Evolutionary conservation across 2,797 vertebrate genomes (phyloP).

Genomic region (Semotilus atromaculatus): DNA sequence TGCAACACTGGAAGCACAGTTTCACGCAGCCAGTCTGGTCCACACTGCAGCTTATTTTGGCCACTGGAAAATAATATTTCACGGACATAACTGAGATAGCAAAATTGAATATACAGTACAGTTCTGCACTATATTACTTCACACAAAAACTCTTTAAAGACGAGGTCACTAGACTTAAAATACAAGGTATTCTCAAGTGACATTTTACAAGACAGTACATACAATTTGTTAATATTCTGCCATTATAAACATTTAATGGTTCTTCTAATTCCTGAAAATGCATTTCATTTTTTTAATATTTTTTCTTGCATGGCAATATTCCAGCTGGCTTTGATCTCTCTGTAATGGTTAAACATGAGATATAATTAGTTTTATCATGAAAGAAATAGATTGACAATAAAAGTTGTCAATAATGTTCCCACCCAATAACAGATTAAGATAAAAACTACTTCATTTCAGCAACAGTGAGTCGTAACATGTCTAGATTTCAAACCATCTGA

Average conservation of each 20-base stretch:
- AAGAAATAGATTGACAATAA: too few relatives aligned
- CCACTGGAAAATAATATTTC: not conserved
- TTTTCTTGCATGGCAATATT: not conserved
- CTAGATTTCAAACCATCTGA: slow-evolving; percentile 22
- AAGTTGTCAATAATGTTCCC: too few relatives aligned
- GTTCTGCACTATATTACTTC: not conserved
- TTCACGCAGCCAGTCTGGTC: not conserved
- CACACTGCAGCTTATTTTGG: not conserved
- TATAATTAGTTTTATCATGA: too few relatives aligned
- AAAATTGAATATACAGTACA: not conserved
- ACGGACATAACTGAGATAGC: not conserved
- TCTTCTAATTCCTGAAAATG: not conserved
- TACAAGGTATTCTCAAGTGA: not conserved
- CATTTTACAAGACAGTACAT: not conserved
- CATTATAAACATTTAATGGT: not conserved
- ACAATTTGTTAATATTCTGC: not conserved
- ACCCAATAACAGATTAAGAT: too few relatives aligned
- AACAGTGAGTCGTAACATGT: not conserved
- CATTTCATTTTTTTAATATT: too few relatives aligned
- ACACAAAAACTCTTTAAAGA: not conserved
- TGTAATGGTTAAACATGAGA: too few relatives aligned
- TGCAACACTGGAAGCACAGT: not conserved
- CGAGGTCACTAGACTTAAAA: not conserved
- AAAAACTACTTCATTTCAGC: too few relatives aligned
- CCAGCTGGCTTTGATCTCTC: not conserved